phyloP scores from a whole-genome alignment of 2,797 vertebrate species.

The Pseudocheirus occidentalis region DNA sequence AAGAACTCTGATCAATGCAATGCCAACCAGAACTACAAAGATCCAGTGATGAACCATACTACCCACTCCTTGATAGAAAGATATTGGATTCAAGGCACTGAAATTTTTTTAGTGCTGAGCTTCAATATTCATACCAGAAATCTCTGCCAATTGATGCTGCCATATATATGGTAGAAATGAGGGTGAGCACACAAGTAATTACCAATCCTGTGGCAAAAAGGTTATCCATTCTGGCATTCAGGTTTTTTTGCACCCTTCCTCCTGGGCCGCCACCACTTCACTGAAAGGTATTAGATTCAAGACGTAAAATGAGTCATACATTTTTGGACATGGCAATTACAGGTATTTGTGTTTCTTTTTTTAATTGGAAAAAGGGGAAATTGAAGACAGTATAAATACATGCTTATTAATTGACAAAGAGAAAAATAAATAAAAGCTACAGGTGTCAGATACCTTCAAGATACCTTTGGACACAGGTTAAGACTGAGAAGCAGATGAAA shows the following conservation, averaged over 20 bases:
- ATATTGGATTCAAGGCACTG: slow-evolving; percentile 83
- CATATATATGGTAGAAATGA: slow-evolving; percentile 96
- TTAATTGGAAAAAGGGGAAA: not conserved
- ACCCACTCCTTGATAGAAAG: not conserved
- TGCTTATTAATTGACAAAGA: not conserved
- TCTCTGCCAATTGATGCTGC: slow-evolving; percentile 95
- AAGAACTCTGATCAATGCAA: not conserved
- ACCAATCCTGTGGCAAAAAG: slow-evolving; percentile 97
- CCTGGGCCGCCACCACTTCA: too few relatives aligned
- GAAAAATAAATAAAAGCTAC: not conserved
- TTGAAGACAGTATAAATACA: not conserved
- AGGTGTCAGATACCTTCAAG: not conserved
- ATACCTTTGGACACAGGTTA: not conserved
- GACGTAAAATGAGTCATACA: not conserved
- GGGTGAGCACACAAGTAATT: slow-evolving; percentile 96
- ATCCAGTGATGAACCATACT: not conserved
- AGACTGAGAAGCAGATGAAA: not conserved
- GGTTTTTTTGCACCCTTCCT: slow-evolving; percentile 64
- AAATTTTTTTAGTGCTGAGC: slow-evolving; percentile 82
- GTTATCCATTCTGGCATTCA: slow-evolving; percentile 92
- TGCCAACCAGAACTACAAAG: not conserved
- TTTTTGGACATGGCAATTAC: not conserved
- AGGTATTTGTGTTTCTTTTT: not conserved
- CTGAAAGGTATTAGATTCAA: not conserved
- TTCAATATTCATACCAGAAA: slow-evolving; percentile 96